Base-by-base conservation (phyloP, 2,113 vertebrate genomes). In the Pandion haliaetus region DNA sequence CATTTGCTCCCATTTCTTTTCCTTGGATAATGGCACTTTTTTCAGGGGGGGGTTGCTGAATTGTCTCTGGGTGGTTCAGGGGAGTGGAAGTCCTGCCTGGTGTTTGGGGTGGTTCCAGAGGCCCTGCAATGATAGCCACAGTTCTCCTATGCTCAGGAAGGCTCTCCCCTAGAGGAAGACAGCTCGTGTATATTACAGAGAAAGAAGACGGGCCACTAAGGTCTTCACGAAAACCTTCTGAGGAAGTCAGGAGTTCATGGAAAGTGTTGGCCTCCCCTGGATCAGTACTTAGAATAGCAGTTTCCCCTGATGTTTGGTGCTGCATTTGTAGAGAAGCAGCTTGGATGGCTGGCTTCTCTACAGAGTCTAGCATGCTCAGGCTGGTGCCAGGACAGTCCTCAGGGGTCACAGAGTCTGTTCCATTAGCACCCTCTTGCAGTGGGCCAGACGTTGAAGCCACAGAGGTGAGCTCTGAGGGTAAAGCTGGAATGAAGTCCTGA, bases 31-130 rank as follows among this genome's bases (percentile, higher is more conserved):
- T 20, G 36, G 92, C 93, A 61, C 69, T 88, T 67, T 55, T 78
- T 70, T 55, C 18, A 3, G 65, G 20, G 24, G 40, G 19, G 13
- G 38, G 62, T 54, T 96, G 96, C 38, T 93, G 95, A 40, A 93
- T 78, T 86, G 91, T 63, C 61, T 97, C 97, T 26, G 61, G 49
- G 25, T 96, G 93, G 55, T 82, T 95, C 28, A 85, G 71, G 38
- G 97, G 95, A 28, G 94, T 93, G 2, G 97, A 93, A 66, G 71
- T 66, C 71, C 93, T 83, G 34, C 26, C 83, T 74, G 82, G 86
- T 62, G 89, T 86, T 20, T 85, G 78, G 8, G 54, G 32, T 50
- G 74, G 57, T 59, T 88, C 95, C 61, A 92, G 58, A 69, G 72
- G 62, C 54, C 52, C 74, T 76, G 71, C 57, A 92, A 32, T 13